A percentile compares a stretch with the other conserved stretches of the same genome.
Evolutionary conservation across 2,888 invertebrate genomes (phyloP).

Genomic region (Heliconius erato): DNA sequence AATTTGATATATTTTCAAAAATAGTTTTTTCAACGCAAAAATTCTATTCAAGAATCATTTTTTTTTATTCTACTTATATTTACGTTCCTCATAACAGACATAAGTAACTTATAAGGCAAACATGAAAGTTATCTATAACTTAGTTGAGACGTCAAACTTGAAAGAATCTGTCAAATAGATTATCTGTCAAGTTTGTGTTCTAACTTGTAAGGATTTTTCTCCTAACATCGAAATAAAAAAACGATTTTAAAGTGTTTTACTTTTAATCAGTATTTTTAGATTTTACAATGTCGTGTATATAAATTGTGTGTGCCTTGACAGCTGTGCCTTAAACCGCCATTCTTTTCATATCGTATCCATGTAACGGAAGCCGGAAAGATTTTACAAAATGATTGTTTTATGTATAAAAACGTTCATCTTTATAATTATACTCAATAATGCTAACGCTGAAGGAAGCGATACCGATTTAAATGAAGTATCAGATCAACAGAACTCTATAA

Average conservation of each 20-base stretch:
- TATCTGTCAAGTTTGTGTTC: constrained; percentile 7
- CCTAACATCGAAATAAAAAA: not conserved
- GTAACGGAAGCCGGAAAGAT: constrained; percentile 18
- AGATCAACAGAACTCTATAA: constrained; percentile 79
- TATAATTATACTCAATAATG: constrained; percentile 20
- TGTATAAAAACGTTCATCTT: constrained; percentile 33
- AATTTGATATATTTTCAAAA: not conserved
- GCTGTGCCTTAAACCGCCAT: constrained; percentile 1
- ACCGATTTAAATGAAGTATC: constrained; percentile 81
- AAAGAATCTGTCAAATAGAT: constrained; percentile 18
- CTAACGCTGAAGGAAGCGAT: constrained; percentile 59
- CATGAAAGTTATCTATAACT: not conserved
- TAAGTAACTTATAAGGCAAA: not conserved
- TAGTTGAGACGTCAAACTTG: constrained; percentile 14
- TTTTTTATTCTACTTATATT: not conserved
- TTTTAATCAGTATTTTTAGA: not conserved
- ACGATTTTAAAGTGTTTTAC: not conserved
- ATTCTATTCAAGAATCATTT: not conserved
- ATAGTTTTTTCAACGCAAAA: not conserved
- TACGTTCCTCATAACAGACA: not conserved
- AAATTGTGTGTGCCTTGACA: constrained; percentile 13
- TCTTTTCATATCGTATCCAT: not conserved
- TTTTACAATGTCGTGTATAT: not conserved
- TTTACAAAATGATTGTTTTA: constrained; percentile 36
- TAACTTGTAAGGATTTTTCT: not conserved